These are phyloP conservation scores for Pseudomugil gertrudae DNA, from an alignment of 2,797 vertebrate species.

Conservation along the genomic window DNA sequence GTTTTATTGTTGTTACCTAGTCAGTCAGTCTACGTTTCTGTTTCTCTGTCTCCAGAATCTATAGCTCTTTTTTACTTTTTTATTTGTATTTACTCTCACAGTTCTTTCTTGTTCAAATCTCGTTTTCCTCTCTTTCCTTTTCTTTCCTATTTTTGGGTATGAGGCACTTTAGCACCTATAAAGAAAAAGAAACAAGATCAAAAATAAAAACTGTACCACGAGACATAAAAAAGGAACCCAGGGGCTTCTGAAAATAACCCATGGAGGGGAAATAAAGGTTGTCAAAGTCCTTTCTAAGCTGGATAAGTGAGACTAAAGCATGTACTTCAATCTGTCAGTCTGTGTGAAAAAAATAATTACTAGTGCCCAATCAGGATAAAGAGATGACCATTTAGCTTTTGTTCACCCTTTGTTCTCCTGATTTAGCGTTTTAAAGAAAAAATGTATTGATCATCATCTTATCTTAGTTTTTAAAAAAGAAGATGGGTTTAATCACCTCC, in stretches of 20 bases:
- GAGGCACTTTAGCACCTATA: constrained; percentile 24
- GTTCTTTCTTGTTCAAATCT: constrained; percentile 18
- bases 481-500: constrained; percentile 1
- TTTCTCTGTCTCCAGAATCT: background rate
- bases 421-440: background rate
- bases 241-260: constrained; percentile 6
- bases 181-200: constrained; percentile 33
- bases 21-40: constrained; percentile 5
- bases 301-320: constrained; percentile 7
- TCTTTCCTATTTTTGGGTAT: constrained; percentile 5
- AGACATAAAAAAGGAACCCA: constrained; percentile 24
- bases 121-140: constrained; percentile 5
- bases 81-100: constrained; percentile 17
- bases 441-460: background rate
- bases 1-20: constrained; percentile 19
- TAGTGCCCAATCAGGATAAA: background rate
- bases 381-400: background rate
- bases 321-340: background rate
- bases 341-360: background rate
- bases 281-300: constrained; percentile 11
- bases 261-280: constrained; percentile 17
- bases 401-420: background rate
- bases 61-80: background rate
- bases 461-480: constrained; percentile 9
- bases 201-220: constrained; percentile 45